Base-by-base conservation (phyloP, 2,888 invertebrate species). In the Melieria picta region DNA sequence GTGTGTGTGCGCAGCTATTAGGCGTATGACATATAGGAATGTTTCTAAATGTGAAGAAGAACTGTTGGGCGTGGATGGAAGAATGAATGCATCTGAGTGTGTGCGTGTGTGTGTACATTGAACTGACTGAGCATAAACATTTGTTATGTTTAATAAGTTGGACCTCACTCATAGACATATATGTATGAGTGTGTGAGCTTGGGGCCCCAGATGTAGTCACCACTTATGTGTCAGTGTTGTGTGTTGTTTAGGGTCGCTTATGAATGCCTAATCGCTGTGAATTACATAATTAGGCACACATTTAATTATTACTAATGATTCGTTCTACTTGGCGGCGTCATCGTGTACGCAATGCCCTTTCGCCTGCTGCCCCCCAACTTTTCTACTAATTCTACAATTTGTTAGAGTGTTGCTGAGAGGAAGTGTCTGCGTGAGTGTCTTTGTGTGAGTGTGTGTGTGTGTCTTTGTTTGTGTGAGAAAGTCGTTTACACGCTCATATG, bases 251-350 rank as follows among this genome's bases (percentile, higher is more conserved):
- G 63, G 63, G 57, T 10, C 13, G 62, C 58, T 62, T 62, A 66
- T 66, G 71, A 67, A 71, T 71, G 77, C 74, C 76, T 80, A 81
- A 81, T 81, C 81, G 81, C 80, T 75, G 77, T 80, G 80, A 79
- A 81, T 81, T 82, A 81, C 81, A 79, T 80, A 81, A 81, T 82
- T 82, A 82, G 81, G 81, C 82, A 81, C 80, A 80, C 80, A 80
- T 81, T 80, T 82, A 78, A 80, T 81, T 81, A 81, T 80, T 82
- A 81, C 81, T 81, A 81, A 81, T 81, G 76, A 72, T 69, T 50
- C 69, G 48, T 11, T 9, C 50, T 11, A 50, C 0, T 9, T 50
- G 50, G 50, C n/a, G n/a, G 9, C 9, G 50, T 50, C 9, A 50
- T 11, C 50, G 50, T 50, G 4, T 50, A 4, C 50, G 16, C 16